Percentiles rank a stretch among this genome's conserved stretches.
Evolutionary conservation across 2,113 vertebrate genomes (phyloP).

Genomic region (Myxocyprinus asiaticus): DNA sequence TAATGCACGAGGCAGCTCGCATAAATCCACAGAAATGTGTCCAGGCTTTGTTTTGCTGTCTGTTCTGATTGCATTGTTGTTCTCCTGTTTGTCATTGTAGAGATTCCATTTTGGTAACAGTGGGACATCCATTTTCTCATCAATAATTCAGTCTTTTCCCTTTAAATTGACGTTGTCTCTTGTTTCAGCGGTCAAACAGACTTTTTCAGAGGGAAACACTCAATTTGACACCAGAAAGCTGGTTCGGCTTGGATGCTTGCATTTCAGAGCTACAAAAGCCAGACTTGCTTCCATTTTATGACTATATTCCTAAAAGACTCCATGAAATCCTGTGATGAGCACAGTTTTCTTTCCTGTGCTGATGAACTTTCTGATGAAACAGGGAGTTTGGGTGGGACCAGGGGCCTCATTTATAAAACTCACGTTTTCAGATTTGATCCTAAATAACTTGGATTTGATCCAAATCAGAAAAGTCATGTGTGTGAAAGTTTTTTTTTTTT

Average conservation of each 20-base stretch:
- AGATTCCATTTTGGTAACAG: constrained; percentile 42
- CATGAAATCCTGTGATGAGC: too few species aligned
- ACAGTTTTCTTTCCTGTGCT: too few species aligned
- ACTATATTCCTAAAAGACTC: too few species aligned
- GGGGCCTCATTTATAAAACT: too few species aligned
- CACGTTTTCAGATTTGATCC: too few species aligned
- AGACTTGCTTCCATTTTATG: too few species aligned
- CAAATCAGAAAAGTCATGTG: too few species aligned
- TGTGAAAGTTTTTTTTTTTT: too few species aligned
- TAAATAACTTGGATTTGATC: too few species aligned
- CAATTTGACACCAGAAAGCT: not conserved
- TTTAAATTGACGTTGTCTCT: constrained; percentile 3
- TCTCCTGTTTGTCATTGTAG: constrained; percentile 12
- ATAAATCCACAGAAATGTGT: constrained; percentile 10
- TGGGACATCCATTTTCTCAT: constrained; percentile 31
- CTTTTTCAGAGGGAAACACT: not conserved
- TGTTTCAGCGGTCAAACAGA: not conserved
- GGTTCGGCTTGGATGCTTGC: not conserved
- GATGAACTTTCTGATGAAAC: too few species aligned
- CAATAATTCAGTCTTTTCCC: constrained; percentile 24
- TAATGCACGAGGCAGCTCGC: constrained; percentile 10
- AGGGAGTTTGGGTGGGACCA: too few species aligned
- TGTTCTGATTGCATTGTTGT: constrained; percentile 17
- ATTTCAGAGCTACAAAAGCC: too few species aligned
- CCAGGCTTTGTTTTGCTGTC: constrained; percentile 3